These are phyloP conservation scores for Lithobius niger DNA, from an alignment of 1,140 invertebrate species.

Conservation along the genomic window DNA sequence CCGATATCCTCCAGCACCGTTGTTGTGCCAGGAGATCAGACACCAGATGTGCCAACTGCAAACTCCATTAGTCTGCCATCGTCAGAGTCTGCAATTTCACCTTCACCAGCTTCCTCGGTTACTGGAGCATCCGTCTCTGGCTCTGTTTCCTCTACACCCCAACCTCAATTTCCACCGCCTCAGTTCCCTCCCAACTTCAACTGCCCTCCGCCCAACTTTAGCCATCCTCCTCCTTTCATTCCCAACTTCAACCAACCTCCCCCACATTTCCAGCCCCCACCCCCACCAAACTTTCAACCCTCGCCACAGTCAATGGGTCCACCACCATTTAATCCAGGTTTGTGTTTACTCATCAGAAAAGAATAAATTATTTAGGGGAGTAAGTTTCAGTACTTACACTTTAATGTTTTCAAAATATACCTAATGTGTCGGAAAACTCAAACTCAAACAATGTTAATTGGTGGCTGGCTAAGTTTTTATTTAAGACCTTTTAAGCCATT, in stretches of 20 bases:
- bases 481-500: too few relatives aligned
- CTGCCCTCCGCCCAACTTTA: constrained; percentile 14
- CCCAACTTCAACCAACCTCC: constrained; percentile 17
- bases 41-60: too few relatives aligned
- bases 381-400: too few relatives aligned
- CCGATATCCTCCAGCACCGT: too few relatives aligned
- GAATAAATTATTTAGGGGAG: too few relatives aligned
- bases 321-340: constrained; percentile 15
- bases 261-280: constrained; percentile 17
- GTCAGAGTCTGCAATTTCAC: not conserved
- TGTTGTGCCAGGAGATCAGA: too few relatives aligned
- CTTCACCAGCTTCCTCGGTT: not conserved
- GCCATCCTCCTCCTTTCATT: constrained; percentile 12
- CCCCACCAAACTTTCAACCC: constrained; percentile 13
- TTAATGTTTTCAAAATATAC: too few relatives aligned
- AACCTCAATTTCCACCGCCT: constrained; percentile 7
- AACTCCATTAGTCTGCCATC: not conserved
- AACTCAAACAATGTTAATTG: too few relatives aligned
- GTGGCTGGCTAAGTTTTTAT: too few relatives aligned
- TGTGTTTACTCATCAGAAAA: too few relatives aligned
- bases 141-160: not conserved
- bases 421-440: too few relatives aligned
- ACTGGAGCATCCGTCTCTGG: too few relatives aligned
- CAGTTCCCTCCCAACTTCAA: constrained; percentile 13
- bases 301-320: constrained; percentile 22